These are phyloP conservation scores for Pocillopora damicornis DNA, from an alignment of 64 coral and sea anemone genomes.

Conservation along the genomic window DNA sequence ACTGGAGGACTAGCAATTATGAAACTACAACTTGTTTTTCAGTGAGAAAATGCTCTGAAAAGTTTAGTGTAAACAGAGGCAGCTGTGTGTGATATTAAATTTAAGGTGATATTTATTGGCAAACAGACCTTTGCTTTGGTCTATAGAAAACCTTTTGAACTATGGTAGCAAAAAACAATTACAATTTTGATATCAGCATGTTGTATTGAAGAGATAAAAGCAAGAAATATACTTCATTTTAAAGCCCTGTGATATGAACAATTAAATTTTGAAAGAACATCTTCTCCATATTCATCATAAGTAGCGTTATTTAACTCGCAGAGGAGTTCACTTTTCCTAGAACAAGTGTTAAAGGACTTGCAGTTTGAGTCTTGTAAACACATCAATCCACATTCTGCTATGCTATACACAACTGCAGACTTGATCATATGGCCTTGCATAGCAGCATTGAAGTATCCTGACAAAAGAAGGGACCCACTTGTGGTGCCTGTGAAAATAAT, in stretches of 20 bases:
- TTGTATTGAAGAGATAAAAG: neutral
- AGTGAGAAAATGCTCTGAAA: too few species aligned
- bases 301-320: constrained; percentile 5
- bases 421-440: neutral
- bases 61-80: too few species aligned
- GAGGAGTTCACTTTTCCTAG: neutral
- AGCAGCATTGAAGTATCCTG: neutral
- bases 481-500: neutral
- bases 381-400: neutral
- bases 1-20: too few species aligned
- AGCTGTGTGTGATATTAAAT: too few species aligned
- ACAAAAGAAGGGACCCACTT: neutral
- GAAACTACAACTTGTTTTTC: too few species aligned
- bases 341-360: neutral
- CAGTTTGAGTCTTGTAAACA: constrained; percentile 2
- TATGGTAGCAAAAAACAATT: neutral
- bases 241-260: neutral
- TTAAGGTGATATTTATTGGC: too few species aligned
- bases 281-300: neutral
- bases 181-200: neutral
- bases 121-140: neutral
- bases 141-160: neutral
- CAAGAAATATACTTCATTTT: neutral
- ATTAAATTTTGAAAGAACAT: neutral
- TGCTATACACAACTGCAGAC: neutral